Evolutionary conservation across 2,888 invertebrate species (phyloP).

Genomic region (Macrostomum cliftonense): DNA sequence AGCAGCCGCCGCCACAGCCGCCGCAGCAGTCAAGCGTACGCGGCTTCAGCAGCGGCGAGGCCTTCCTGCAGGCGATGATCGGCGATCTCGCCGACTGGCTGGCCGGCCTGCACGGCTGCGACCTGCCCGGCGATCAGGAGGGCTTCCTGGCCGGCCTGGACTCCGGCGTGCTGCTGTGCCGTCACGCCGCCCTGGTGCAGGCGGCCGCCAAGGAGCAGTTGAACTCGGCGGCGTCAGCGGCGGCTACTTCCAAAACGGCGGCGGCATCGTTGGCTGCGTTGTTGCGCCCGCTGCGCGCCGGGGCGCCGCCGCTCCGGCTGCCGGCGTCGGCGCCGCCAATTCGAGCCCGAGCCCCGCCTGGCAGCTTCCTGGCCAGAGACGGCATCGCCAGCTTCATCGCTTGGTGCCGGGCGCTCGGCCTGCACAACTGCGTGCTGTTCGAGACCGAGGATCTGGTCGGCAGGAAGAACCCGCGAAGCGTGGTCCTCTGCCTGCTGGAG

Average conservation of each 20-base stretch:
- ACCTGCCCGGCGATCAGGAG: slow-evolving; percentile 49
- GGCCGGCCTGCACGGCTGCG: slow-evolving; percentile 54
- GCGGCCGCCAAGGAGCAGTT: slow-evolving; percentile 54
- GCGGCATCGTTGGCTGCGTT: too few species aligned
- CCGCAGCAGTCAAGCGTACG: slow-evolving; percentile 39
- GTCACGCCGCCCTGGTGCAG: slow-evolving; percentile 78
- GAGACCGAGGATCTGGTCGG: slow-evolving; percentile 87
- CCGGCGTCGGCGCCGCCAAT: background rate
- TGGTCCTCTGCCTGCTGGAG: slow-evolving; percentile 76
- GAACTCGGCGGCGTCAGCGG: too few species aligned
- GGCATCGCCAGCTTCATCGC: slow-evolving; percentile 85
- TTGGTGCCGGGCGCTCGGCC: slow-evolving; percentile 55
- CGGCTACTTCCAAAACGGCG: too few species aligned
- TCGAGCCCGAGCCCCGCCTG: slow-evolving; percentile 57
- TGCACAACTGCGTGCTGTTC: slow-evolving; percentile 75
- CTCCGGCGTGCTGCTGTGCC: slow-evolving; percentile 76
- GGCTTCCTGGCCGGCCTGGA: slow-evolving; percentile 80
- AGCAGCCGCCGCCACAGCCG: too few species aligned
- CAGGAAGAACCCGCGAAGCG: slow-evolving; percentile 83
- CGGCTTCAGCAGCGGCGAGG: slow-evolving; percentile 83
- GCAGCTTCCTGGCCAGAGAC: slow-evolving; percentile 80
- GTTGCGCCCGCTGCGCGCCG: background rate
- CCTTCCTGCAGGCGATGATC: slow-evolving; percentile 88
- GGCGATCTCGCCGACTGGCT: slow-evolving; percentile 95
- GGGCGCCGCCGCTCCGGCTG: background rate